Evolutionary conservation across 2,888 invertebrate species (phyloP), one percentile per base, ranked within the genome.

Genomic region (Ferrisia virgata): DNA sequence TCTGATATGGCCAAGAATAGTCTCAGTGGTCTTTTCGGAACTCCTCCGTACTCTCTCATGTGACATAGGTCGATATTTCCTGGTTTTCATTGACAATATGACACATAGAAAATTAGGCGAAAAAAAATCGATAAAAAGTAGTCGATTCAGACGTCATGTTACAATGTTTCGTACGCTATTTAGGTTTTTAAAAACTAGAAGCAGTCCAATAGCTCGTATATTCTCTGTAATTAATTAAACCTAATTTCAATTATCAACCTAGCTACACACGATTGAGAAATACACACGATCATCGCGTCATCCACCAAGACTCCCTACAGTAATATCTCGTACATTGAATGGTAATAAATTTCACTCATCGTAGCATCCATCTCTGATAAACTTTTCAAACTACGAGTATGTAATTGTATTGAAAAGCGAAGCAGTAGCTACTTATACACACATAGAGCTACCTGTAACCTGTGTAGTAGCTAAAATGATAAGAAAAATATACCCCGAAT

Each of bases 191-290:
- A 53, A 47, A 64, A 13, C 64, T 28, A 64, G 64, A 64, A 64
- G 64, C 28, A 64, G 64, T 28, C 25, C 64, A 64, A n/a, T 31
- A 64, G 64, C 28, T 64, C 64, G 64, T 64, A 64, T 64, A 64
- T 64, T 64, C 28, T 28, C 64, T 64, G n/a, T n/a, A 64, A 64
- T 64, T 64, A 64, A 53, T 53, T 53, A 64, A 64, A 64, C 64
- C 64, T 28, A 64, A 53, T 64, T 64, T 64, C 64, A 64, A 64
- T 64, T 64, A 64, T 28, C 64, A 39, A 39, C 39, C n/a, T n/a
- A n/a, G 22, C 22, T 22, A 8, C 2, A 40, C 11, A 11, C 40
- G 40, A 40, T 40, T 11, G 40, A 40, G 11, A 40, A 40, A 40
- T 11, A 40, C n/a, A n/a, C 18, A 47, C 47, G 13, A 47, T n/a